Conservation (phyloP, 2,888 invertebrate genomes). For the Agrotis clavis region DNA sequence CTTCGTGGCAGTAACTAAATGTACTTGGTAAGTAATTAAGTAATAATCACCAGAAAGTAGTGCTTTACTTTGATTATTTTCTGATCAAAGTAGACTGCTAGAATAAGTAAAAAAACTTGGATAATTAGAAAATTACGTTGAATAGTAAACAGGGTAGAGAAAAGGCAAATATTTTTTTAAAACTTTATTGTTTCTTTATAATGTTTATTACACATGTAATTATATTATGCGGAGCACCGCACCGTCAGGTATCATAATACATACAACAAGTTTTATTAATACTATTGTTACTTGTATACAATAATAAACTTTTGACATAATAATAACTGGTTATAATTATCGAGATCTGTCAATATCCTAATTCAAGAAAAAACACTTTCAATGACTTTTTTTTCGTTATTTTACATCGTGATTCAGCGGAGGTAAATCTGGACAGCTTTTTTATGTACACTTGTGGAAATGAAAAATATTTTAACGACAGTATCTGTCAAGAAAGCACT, state of each 20-base stretch:
- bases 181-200: slow-evolving; percentile 91
- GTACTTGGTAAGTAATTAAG: too few relatives aligned
- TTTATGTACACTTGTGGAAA: slow-evolving; percentile 78
- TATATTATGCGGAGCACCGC: slow-evolving; percentile 81
- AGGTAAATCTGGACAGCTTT: slow-evolving; percentile 74
- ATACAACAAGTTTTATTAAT: slow-evolving; percentile 88
- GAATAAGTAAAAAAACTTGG: background rate
- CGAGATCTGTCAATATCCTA: slow-evolving; percentile 84
- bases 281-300: slow-evolving; percentile 90
- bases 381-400: slow-evolving; percentile 65
- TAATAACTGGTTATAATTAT: slow-evolving; percentile 89
- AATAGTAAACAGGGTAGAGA: slow-evolving; percentile 42
- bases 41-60: too few relatives aligned
- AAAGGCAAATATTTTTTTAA: slow-evolving; percentile 82
- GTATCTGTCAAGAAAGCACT: slow-evolving; percentile 88
- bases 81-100: background rate
- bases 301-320: slow-evolving; percentile 90
- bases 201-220: slow-evolving; percentile 90
- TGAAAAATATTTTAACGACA: slow-evolving; percentile 81
- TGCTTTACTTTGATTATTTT: too few relatives aligned
- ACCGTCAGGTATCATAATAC: slow-evolving; percentile 84
- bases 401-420: slow-evolving; percentile 73
- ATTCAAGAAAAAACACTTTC: slow-evolving; percentile 78
- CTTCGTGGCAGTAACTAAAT: too few relatives aligned
- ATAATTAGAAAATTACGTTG: too few relatives aligned